Evolutionary conservation across 2,888 invertebrate species (phyloP).

Genomic region (Anthophora plumipes): DNA sequence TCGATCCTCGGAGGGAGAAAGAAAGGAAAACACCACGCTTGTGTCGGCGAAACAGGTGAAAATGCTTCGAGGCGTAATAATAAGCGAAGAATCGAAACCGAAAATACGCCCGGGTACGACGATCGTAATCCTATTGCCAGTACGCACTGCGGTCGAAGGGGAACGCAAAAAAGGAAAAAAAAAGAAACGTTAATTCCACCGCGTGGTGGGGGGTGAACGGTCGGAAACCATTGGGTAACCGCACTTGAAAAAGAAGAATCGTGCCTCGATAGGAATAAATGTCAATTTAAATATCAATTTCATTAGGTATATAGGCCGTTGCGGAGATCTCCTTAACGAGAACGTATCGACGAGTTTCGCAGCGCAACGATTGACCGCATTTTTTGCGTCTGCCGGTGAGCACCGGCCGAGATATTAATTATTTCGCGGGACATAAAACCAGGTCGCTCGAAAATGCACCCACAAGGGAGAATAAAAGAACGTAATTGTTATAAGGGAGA

Average conservation of each 20-base stretch:
- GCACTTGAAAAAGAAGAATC: neutral
- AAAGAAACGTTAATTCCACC: neutral
- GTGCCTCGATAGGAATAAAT: neutral
- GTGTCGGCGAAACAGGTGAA: constrained; percentile 1
- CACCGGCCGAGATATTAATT: constrained; percentile 26
- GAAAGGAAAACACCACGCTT: too few species aligned
- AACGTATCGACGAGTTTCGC: constrained; percentile 27
- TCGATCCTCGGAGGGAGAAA: neutral
- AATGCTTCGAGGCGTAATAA: constrained; percentile 10
- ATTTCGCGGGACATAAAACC: constrained; percentile 18
- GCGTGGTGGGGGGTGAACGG: neutral
- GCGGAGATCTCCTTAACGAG: constrained; percentile 23
- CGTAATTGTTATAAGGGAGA: neutral
- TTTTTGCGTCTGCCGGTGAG: constrained; percentile 15
- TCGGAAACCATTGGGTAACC: neutral
- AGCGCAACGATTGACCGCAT: constrained; percentile 28
- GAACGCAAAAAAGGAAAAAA: too few species aligned
- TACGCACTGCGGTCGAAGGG: neutral
- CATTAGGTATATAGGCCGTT: constrained; percentile 21
- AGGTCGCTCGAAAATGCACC: constrained; percentile 15
- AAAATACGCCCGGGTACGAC: neutral
- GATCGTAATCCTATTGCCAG: constrained; percentile 16
- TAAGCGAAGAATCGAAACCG: constrained; percentile 9
- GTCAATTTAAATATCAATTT: constrained; percentile 15
- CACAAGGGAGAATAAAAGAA: neutral